Conservation (phyloP, 1,140 invertebrate genomes). For the Drosophila cardini region DNA sequence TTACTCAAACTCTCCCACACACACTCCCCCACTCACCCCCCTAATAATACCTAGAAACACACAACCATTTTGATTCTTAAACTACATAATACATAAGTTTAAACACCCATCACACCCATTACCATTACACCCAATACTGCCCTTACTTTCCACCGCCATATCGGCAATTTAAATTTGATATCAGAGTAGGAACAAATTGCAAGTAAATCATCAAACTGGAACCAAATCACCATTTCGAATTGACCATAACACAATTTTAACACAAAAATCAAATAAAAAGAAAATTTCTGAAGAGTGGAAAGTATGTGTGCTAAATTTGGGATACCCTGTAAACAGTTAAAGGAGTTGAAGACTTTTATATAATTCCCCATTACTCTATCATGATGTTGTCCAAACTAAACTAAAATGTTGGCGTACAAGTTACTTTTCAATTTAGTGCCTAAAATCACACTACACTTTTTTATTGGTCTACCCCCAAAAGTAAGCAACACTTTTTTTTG, state of each 20-base stretch:
- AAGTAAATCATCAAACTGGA: conserved; percentile 1
- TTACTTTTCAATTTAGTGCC: too few species aligned
- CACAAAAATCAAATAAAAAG: not conserved
- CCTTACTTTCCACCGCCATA: not conserved
- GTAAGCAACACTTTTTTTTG: too few species aligned
- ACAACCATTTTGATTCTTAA: too few species aligned
- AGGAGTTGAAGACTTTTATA: too few species aligned
- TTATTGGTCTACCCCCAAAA: too few species aligned
- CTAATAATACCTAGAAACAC: not conserved
- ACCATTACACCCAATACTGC: not conserved
- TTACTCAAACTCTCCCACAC: not conserved
- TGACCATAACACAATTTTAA: not conserved
- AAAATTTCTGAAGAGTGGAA: not conserved
- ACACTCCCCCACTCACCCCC: too few species aligned
- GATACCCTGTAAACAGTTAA: too few species aligned
- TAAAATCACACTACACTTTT: too few species aligned
- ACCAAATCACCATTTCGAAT: not conserved
- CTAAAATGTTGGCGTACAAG: too few species aligned
- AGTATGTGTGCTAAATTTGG: not conserved
- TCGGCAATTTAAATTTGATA: not conserved
- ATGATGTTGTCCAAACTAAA: too few species aligned
- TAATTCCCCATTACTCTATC: too few species aligned
- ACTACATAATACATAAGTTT: not conserved
- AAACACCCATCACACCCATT: not conserved
- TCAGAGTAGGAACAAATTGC: conserved; percentile 1